These are phyloP conservation scores for Dasypogon diadema DNA, from an alignment of 2,888 invertebrate species.

Conservation along the genomic window DNA sequence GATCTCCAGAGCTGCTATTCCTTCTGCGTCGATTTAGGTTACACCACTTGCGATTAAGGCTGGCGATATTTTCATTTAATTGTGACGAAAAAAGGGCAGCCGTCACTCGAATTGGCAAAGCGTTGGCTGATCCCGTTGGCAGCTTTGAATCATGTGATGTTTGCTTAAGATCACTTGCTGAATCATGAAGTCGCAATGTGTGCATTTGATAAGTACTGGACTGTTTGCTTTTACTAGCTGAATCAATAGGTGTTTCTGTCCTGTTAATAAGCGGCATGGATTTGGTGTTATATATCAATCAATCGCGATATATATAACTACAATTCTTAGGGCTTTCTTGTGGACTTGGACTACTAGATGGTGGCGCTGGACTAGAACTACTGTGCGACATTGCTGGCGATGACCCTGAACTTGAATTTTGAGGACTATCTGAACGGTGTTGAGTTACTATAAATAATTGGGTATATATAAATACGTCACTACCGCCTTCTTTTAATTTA, in stretches of 20 bases:
- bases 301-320: slow-evolving; percentile 70
- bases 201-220: slow-evolving; percentile 46
- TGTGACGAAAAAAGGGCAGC: slow-evolving; percentile 66
- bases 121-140: slow-evolving; percentile 6
- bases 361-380: slow-evolving; percentile 70
- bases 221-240: slow-evolving; percentile 32
- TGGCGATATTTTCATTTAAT: slow-evolving; percentile 61
- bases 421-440: slow-evolving; percentile 70
- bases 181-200: slow-evolving; percentile 35
- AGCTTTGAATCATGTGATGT: slow-evolving; percentile 54
- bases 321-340: slow-evolving; percentile 70
- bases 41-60: slow-evolving; percentile 67
- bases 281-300: slow-evolving; percentile 69
- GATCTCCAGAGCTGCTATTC: slow-evolving; percentile 67
- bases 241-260: slow-evolving; percentile 37
- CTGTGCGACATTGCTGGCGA: slow-evolving; percentile 70
- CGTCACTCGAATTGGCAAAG: slow-evolving; percentile 61
- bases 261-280: slow-evolving; percentile 66
- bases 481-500: neutral
- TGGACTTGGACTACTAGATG: slow-evolving; percentile 70
- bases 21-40: slow-evolving; percentile 64
- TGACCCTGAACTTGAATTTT: slow-evolving; percentile 69
- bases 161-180: slow-evolving; percentile 31
- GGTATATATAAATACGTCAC: neutral
- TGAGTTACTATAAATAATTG: slow-evolving; percentile 67